Evolutionary conservation across 2,797 vertebrate species (phyloP).

Genomic region (Gymnothorax javanicus): DNA sequence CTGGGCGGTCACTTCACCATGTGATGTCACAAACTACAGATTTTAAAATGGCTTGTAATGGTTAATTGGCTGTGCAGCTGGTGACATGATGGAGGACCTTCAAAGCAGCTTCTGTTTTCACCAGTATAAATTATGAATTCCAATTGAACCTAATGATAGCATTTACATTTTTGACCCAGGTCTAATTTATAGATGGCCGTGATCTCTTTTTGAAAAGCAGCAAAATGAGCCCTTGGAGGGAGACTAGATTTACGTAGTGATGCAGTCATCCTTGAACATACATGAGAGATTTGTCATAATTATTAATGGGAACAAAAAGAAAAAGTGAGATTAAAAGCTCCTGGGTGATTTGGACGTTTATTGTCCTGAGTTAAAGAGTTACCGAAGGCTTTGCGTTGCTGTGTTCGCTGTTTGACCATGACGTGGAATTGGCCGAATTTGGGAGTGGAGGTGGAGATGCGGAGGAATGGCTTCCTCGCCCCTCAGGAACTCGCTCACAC

Average conservation of each 20-base stretch:
- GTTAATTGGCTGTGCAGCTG: too few relatives aligned
- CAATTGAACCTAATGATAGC: too few relatives aligned
- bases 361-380: background rate
- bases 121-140: too few relatives aligned
- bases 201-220: background rate
- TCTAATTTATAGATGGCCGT: background rate
- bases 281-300: background rate
- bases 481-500: slow-evolving; percentile 15
- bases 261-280: background rate
- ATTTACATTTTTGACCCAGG: background rate
- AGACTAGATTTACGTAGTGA: background rate
- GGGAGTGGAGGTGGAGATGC: background rate
- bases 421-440: background rate
- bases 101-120: too few relatives aligned
- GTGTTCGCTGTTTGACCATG: background rate
- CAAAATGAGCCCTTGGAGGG: background rate
- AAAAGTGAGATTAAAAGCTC: background rate
- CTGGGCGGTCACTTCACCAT: too few relatives aligned
- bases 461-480: background rate
- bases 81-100: too few relatives aligned
- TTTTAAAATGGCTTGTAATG: too few relatives aligned
- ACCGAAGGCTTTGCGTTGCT: background rate
- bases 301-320: background rate
- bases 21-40: too few relatives aligned
- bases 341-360: background rate